Base-by-base conservation (phyloP, 2,797 vertebrate species). In the Arremon brunneinucha region DNA sequence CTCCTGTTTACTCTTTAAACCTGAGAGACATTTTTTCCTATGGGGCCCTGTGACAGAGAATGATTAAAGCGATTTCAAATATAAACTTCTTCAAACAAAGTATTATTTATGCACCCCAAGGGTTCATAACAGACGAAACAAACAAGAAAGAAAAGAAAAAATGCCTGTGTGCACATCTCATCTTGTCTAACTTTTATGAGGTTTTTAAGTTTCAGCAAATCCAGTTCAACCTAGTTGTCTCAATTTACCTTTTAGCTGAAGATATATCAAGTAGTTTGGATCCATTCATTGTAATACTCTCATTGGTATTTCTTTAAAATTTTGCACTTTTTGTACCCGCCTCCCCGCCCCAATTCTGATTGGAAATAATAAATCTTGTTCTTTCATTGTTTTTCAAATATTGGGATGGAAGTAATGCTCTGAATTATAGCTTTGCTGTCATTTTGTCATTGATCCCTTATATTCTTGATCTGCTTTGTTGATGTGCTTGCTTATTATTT, bases 51-150 rank as follows among this genome's bases (percentile, higher is more conserved):
- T 74, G 71, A 69, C 83, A 85, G 35, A 76, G 52, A 83, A 43
- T 88, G 76, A 88, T 94, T 95, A 93, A 94, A 91, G 64, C 0
- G 0, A 69, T 80, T 93, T 94, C 64, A 94, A 62, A 70, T 11
- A 55, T 18, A 76, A 83, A 79, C 9, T 77, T 86, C 46, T 95
- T 96, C 79, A 90, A 93, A 81, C 37, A 55, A 80, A 92, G 8
- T 39, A 30, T 77, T 89, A 85, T 53, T 90, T 92, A 89, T 94
- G 91, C 69, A 89, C 50, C 68, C 72, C 68, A 83, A 62, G 77
- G 55, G 37, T 57, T 88, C 64, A 37, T 70, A 87, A 63, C 14
- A 90, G 83, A 80, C 77, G 60, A 96, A 83, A 89, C 47, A 79
- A 95, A 57, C 34, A 81, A 80, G 16, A 0, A 83, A 64, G 18